Evolutionary conservation across 2,113 vertebrate species (phyloP).

Genomic region (Python bivittatus): DNA sequence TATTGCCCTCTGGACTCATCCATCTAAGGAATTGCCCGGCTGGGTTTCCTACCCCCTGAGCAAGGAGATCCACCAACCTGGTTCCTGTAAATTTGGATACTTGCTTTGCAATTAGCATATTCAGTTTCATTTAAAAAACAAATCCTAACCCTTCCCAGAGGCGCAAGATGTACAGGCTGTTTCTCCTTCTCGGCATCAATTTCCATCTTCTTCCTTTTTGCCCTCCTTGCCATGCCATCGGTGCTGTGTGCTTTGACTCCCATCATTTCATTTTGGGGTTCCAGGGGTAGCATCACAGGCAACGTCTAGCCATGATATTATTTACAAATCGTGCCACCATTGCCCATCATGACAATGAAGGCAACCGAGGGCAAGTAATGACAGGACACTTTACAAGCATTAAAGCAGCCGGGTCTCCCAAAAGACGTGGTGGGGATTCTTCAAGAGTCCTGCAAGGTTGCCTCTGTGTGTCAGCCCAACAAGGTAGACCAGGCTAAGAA

Average conservation of each 20-base stretch:
- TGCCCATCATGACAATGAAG: not conserved
- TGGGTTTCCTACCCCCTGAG: not conserved
- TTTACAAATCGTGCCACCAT: not conserved
- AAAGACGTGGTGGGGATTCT: too few species aligned
- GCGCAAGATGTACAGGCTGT: not conserved
- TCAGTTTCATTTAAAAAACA: not conserved
- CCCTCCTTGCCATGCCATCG: not conserved
- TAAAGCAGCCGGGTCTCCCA: too few species aligned
- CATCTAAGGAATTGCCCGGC: not conserved
- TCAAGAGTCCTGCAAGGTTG: too few species aligned
- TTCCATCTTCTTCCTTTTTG: not conserved
- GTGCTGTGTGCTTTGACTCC: too few species aligned
- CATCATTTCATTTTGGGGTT: not conserved
- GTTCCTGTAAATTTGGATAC: not conserved
- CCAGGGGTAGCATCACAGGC: not conserved
- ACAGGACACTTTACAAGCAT: too few species aligned
- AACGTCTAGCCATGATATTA: not conserved
- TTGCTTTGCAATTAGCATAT: not conserved
- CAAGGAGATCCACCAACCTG: not conserved
- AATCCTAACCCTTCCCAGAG: not conserved
- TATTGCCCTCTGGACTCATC: not conserved
- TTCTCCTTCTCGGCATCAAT: not conserved
- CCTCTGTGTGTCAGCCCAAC: too few species aligned
- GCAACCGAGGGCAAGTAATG: not conserved
- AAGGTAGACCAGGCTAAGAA: too few species aligned